phyloP scores from a whole-genome alignment of 2,113 vertebrate species.

The Callipepla californica region DNA sequence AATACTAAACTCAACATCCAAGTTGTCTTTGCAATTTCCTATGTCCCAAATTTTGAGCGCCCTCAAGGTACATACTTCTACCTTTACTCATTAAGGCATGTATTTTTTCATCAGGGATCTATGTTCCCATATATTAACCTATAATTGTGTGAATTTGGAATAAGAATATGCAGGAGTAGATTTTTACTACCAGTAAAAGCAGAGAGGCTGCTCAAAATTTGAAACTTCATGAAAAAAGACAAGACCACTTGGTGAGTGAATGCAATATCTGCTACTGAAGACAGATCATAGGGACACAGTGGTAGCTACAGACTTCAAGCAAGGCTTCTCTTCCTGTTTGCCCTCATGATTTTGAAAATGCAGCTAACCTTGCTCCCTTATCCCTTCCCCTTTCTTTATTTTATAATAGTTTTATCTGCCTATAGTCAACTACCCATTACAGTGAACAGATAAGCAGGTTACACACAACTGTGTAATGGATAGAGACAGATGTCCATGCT shows the following conservation, averaged over 20 bases:
- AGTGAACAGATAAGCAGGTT: not conserved
- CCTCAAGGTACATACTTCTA: not conserved
- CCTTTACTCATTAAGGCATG: not conserved
- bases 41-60: not conserved
- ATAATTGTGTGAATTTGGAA: not conserved
- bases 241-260: not conserved
- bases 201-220: not conserved
- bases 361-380: not conserved
- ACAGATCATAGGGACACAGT: not conserved
- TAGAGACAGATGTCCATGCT: not conserved
- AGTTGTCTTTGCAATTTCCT: not conserved
- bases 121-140: not conserved
- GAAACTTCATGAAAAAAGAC: not conserved
- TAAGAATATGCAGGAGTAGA: not conserved
- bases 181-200: not conserved
- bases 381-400: not conserved
- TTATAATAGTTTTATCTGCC: not conserved
- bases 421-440: not conserved
- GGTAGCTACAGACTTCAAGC: not conserved
- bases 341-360: not conserved
- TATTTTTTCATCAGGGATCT: not conserved
- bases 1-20: not conserved
- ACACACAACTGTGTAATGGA: not conserved
- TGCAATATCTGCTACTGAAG: not conserved
- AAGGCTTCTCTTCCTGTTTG: not conserved